These are phyloP conservation scores for Pseudotriccus pelzelni DNA, from an alignment of 2,797 vertebrate genomes.

Conservation along the genomic window DNA sequence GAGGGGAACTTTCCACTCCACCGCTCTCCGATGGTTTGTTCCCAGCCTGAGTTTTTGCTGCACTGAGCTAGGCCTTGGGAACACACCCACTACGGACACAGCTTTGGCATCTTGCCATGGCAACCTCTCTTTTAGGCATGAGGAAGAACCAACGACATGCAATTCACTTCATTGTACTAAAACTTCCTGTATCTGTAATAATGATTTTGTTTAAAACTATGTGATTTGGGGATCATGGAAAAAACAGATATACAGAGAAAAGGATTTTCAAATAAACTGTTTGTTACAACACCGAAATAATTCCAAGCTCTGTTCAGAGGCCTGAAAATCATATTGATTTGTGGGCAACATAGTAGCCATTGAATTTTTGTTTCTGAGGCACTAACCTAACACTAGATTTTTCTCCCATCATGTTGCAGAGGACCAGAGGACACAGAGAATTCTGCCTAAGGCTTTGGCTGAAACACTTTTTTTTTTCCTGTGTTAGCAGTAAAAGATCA, in stretches of 20 bases:
- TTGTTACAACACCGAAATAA: not conserved
- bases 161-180: not conserved
- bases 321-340: conserved; percentile 10
- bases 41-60: not conserved
- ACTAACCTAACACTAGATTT: not conserved
- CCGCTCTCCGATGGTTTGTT: not conserved
- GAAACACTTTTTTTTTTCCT: not conserved
- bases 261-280: not conserved
- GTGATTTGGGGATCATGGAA: not conserved
- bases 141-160: not conserved
- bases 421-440: not conserved
- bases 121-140: not conserved
- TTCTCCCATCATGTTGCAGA: not conserved
- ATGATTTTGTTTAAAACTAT: not conserved
- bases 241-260: not conserved
- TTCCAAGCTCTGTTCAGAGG: not conserved
- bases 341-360: not conserved
- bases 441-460: not conserved
- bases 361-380: not conserved
- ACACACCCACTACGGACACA: not conserved
- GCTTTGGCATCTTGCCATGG: not conserved
- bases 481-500: not conserved
- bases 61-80: not conserved
- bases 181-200: not conserved
- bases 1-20: not conserved